Conservation (phyloP, 2,888 invertebrate genomes). For the Rhodophaea formosa region DNA sequence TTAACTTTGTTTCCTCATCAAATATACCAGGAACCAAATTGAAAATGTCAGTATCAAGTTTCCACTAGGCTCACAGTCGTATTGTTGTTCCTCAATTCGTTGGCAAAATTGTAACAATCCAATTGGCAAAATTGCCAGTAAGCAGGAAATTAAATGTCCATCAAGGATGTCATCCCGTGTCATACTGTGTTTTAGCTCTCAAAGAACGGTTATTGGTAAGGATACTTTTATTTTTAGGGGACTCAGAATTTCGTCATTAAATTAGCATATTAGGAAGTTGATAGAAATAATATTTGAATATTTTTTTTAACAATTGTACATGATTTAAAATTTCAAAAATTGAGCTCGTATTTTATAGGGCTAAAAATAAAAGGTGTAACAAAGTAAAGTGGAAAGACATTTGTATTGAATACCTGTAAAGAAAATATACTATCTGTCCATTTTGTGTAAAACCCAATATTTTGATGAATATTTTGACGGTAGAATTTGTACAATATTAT, state of each 20-base stretch:
- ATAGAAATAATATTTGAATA: no score
- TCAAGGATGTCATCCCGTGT: conserved; percentile 7
- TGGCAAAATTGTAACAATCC: neutral
- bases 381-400: no score
- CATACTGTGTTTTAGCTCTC: neutral
- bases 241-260: neutral
- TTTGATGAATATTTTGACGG: no score
- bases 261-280: no score
- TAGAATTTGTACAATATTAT: no score
- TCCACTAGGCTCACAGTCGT: neutral
- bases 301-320: no score
- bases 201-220: neutral
- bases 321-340: no score
- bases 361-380: no score
- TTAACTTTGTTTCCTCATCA: neutral
- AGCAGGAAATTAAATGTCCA: conserved; percentile 14
- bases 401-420: no score
- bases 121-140: neutral
- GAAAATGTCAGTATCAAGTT: neutral
- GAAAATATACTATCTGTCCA: no score
- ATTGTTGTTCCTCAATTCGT: neutral
- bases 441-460: no score
- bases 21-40: neutral
- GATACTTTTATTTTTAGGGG: neutral
- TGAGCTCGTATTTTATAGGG: no score